Evolutionary conservation across 2,888 invertebrate species (phyloP).

Genomic region (Dasysyrphus tricinctus): DNA sequence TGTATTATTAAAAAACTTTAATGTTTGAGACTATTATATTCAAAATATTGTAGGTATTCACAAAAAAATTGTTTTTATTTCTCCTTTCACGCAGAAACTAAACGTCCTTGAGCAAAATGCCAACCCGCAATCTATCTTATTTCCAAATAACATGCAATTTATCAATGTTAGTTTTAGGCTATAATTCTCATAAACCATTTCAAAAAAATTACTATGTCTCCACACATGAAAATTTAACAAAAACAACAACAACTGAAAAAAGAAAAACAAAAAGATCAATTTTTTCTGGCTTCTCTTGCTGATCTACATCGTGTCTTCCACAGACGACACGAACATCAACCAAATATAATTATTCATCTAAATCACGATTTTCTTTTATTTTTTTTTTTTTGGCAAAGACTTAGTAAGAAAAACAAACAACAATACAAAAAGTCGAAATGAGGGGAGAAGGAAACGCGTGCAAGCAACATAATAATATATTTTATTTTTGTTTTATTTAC

Average conservation of each 20-base stretch:
- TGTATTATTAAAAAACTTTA: no score
- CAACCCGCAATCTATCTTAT: slow-evolving; percentile 22
- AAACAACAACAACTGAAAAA: background rate
- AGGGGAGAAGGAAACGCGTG: background rate
- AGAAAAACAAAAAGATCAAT: slow-evolving; percentile 3
- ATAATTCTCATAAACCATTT: slow-evolving; percentile 18
- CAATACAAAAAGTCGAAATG: background rate
- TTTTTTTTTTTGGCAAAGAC: slow-evolving; percentile 24
- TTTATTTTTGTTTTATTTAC: slow-evolving; percentile 52
- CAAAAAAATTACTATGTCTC: slow-evolving; percentile 26
- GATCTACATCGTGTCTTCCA: slow-evolving; percentile 61
- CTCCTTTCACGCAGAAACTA: background rate
- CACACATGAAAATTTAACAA: background rate
- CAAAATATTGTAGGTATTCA: background rate
- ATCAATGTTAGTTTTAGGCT: slow-evolving; percentile 2
- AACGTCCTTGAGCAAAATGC: slow-evolving; percentile 35
- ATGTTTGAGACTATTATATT: no score
- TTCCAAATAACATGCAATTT: slow-evolving; percentile 11
- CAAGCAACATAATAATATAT: slow-evolving; percentile 13
- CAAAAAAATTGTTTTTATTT: background rate
- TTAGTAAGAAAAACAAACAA: slow-evolving; percentile 26
- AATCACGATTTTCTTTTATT: slow-evolving; percentile 58
- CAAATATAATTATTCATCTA: slow-evolving; percentile 63
- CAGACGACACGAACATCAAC: slow-evolving; percentile 51
- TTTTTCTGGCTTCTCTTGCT: slow-evolving; percentile 3